A percentile compares a stretch with the other conserved stretches of the same genome.
These are phyloP conservation scores for Proisotoma minuta DNA, from an alignment of 2,888 invertebrate genomes.

Conservation along the genomic window DNA sequence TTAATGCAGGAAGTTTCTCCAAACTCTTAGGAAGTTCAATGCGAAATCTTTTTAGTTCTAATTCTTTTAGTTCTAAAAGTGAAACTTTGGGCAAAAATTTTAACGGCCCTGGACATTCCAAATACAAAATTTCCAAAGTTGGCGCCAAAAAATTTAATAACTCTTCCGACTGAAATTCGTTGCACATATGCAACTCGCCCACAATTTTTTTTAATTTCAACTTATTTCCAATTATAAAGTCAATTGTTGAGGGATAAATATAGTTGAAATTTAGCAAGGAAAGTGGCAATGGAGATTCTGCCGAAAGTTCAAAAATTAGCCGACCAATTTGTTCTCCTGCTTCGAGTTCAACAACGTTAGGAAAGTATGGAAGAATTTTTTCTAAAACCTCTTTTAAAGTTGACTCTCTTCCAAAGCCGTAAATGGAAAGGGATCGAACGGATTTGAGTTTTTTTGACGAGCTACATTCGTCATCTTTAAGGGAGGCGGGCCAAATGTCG, in stretches of 20 bases:
- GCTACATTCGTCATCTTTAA: background rate
- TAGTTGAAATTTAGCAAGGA: background rate
- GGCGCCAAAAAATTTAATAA: background rate
- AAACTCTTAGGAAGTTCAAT: background rate
- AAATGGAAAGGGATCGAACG: background rate
- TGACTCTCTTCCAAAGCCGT: background rate
- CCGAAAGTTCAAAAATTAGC: background rate
- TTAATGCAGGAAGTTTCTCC: background rate
- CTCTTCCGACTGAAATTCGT: background rate
- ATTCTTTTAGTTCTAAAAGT: constrained; percentile 14
- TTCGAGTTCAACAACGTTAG: background rate
- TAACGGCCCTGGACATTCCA: background rate
- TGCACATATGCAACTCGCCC: background rate
- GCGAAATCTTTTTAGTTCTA: background rate
- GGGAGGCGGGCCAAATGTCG: background rate
- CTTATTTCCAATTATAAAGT: background rate
- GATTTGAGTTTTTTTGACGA: background rate
- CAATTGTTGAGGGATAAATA: background rate
- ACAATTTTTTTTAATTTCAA: background rate
- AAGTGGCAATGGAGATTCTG: background rate
- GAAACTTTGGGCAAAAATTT: constrained; percentile 11
- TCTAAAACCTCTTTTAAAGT: background rate
- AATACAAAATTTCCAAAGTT: background rate
- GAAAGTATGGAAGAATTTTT: constrained; percentile 1
- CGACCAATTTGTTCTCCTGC: constrained; percentile 1